Conservation (phyloP, 2,888 invertebrate genomes). For the Dynastes maya region DNA sequence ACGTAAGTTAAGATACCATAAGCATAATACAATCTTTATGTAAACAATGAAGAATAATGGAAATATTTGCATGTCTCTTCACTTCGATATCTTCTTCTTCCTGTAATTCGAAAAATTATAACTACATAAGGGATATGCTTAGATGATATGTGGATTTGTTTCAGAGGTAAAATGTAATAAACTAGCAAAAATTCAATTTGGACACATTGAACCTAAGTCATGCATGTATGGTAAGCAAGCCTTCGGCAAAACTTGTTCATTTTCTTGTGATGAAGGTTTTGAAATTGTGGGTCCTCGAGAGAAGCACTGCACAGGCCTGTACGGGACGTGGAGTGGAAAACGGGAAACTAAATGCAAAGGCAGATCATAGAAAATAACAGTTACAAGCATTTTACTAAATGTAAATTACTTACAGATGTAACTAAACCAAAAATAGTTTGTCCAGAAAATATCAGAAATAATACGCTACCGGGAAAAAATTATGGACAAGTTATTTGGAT, state of each 20-base stretch:
- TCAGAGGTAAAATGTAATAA: conserved; percentile 68
- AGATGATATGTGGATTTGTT: conserved; percentile 6
- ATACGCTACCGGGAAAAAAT: conserved; percentile 71
- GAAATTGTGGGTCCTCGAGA: conserved; percentile 73
- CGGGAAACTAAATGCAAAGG: conserved; percentile 63
- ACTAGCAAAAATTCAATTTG: conserved; percentile 72
- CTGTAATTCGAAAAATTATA: no score
- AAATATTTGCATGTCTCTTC: conserved; percentile 23
- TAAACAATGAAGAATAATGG: not conserved
- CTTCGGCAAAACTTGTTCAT: conserved; percentile 75
- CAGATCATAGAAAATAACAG: conserved; percentile 29
- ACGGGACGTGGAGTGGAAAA: conserved; percentile 73
- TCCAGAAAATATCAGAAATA: conserved; percentile 72
- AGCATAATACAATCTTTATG: not conserved
- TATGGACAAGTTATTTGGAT: conserved; percentile 74
- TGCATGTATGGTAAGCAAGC: conserved; percentile 74
- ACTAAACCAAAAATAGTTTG: conserved; percentile 75
- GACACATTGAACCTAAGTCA: conserved; percentile 71
- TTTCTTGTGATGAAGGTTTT: conserved; percentile 76
- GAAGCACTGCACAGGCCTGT: conserved; percentile 73
- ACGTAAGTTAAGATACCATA: conserved; percentile 69
- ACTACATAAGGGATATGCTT: no score
- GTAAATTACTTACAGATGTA: conserved; percentile 70
- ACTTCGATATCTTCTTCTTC: not conserved
- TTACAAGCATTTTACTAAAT: not conserved